Evolutionary conservation across 2,888 invertebrate species (phyloP), one percentile per base, ranked within the genome.

Genomic region (Melinopterus prodromus): DNA sequence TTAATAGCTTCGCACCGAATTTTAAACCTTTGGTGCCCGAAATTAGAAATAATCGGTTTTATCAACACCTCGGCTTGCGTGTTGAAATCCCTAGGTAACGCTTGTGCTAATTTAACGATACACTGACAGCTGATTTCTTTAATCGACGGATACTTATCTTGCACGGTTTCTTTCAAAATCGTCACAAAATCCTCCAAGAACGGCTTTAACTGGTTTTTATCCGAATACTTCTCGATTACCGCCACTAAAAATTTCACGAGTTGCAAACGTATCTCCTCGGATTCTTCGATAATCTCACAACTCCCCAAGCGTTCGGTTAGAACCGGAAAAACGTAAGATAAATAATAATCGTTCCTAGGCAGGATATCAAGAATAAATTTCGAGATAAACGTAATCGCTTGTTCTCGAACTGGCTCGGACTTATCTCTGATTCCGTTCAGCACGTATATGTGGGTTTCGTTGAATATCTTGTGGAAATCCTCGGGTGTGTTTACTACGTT

Each of bases 21-120:
- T 89, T 93, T 93, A 80, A 94, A 96, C 88, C 97, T 96, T 86
- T 97, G 97, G 88, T 98, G 97, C 37, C 92, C 90, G 84, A 96
- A 92, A 86, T 95, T 94, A 4, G 90, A 89, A 71, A 96, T 88
- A 0, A 97, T 90, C 0, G 97, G 95, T 84, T 94, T 93, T 0
- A 96, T 92, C 82, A 97, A 91, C 70, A 90, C 91, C 84, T 96
- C 95, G 0, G 95, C 94, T 84, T 94, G 94, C 82, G 93, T 90
- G 85, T 96, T 95, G 87, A 98, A 96, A 85, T 95, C 92, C 80
- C 90, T 90, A 0, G 94, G 93, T 6, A 94, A 85, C 3, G 92
- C 90, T 80, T 90, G 91, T 0, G 95, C 93, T 71, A 97, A 85
- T 77, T 92, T 88, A 1, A 93, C 92, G 71, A 96, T 92, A 84